phyloP scores from a whole-genome alignment of 2,888 invertebrate species.

The Seira sanloemensis region DNA sequence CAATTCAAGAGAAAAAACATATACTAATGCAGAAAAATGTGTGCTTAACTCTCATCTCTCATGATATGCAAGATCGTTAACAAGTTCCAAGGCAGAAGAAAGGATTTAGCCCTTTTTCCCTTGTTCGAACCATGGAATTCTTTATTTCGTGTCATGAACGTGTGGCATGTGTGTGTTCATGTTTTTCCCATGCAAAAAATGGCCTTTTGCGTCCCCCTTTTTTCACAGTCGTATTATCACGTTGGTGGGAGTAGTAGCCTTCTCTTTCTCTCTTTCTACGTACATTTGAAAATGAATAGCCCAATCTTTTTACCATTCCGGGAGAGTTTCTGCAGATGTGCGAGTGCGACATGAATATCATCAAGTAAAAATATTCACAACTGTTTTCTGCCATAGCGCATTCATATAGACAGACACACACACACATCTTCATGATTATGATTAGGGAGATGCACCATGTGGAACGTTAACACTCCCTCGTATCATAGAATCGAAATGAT shows the following conservation, averaged over 20 bases:
- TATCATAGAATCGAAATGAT: too few relatives aligned
- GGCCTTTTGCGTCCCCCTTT: background rate
- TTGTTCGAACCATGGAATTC: too few relatives aligned
- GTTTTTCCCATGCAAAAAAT: too few relatives aligned
- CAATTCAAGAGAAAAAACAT: background rate
- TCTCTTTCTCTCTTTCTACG: background rate
- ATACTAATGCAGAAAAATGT: background rate
- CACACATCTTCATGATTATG: background rate
- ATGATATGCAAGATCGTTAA: background rate
- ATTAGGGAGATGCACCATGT: constrained; percentile 36
- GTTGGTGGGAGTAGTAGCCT: too few relatives aligned
- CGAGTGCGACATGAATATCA: background rate
- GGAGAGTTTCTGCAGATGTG: background rate
- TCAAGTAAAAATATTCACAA: background rate
- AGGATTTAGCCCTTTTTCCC: too few relatives aligned
- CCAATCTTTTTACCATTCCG: background rate
- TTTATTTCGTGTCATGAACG: too few relatives aligned
- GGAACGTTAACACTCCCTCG: constrained; percentile 12
- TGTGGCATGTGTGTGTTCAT: too few relatives aligned
- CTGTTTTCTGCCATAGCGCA: background rate
- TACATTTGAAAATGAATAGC: background rate
- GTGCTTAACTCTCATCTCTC: too few relatives aligned
- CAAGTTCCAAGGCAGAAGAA: background rate
- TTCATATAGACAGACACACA: background rate
- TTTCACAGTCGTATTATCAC: too few relatives aligned